A percentile compares a stretch with the other conserved stretches of the same genome.
Conservation (phyloP, 2,113 vertebrate genomes). For the Scatophagus argus region DNA sequence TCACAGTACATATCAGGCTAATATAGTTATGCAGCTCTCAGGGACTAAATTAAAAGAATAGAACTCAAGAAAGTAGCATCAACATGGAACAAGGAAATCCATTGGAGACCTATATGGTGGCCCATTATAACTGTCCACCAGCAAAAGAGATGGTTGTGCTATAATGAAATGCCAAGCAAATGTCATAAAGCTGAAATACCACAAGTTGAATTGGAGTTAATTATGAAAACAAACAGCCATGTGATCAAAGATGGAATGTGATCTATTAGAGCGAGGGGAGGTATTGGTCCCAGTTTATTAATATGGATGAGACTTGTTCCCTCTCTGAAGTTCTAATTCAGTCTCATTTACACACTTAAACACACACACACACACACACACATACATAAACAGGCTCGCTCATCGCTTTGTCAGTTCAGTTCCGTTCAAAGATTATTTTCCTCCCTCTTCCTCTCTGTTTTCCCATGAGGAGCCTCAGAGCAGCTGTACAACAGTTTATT, state of each 20-base stretch:
- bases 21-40: neutral
- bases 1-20: neutral
- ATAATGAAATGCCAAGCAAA: constrained; percentile 69
- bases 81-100: neutral
- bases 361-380: constrained; percentile 15
- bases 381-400: constrained; percentile 10
- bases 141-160: neutral
- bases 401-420: constrained; percentile 52
- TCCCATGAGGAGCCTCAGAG: constrained; percentile 20
- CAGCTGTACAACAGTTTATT: constrained; percentile 60
- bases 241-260: constrained; percentile 46
- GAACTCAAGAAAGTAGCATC: neutral
- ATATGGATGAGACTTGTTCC: constrained; percentile 52
- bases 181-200: constrained; percentile 52
- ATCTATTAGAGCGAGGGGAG: constrained; percentile 38
- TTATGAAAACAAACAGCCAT: constrained; percentile 63
- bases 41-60: neutral
- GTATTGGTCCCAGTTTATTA: constrained; percentile 44
- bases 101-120: neutral
- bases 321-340: constrained; percentile 49
- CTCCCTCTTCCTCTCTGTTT: constrained; percentile 24
- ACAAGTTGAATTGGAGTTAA: constrained; percentile 48
- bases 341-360: constrained; percentile 44
- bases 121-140: constrained; percentile 11
- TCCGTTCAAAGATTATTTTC: constrained; percentile 49